Conservation (phyloP, 2,888 invertebrate genomes). For the Ennomos quercinarius region DNA sequence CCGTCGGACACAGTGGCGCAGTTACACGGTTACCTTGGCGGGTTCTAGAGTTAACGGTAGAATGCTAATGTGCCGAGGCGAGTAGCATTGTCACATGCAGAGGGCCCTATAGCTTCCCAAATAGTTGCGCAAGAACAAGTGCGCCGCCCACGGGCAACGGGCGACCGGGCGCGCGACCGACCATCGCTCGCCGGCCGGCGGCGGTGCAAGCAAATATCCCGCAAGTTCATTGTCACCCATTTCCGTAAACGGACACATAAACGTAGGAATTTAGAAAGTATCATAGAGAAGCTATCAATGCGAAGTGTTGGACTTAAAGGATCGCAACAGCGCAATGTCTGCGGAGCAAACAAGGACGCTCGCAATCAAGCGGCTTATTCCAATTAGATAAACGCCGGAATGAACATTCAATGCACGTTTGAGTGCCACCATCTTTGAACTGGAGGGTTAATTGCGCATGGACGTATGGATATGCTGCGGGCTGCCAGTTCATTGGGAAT, state of each 20-base stretch:
- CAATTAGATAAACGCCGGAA: constrained; percentile 44
- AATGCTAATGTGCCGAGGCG: constrained; percentile 74
- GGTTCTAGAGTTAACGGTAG: constrained; percentile 76
- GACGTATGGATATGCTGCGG: constrained; percentile 41
- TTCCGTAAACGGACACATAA: constrained; percentile 40
- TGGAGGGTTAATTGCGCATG: constrained; percentile 42
- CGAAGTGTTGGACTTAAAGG: constrained; percentile 14
- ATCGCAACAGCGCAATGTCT: constrained; percentile 15
- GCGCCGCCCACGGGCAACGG: constrained; percentile 64
- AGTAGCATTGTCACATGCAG: constrained; percentile 63
- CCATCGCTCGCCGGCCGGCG: constrained; percentile 45
- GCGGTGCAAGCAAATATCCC: constrained; percentile 46
- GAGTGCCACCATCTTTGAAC: constrained; percentile 39
- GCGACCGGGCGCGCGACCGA: constrained; percentile 32
- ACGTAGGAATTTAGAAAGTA: constrained; percentile 42
- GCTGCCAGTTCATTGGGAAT: constrained; percentile 35
- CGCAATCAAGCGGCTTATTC: constrained; percentile 38
- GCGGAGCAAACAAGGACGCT: constrained; percentile 37
- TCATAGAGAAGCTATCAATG: constrained; percentile 9
- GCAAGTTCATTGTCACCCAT: constrained; percentile 79
- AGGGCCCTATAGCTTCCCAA: constrained; percentile 62
- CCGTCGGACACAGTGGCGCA: constrained; percentile 31
- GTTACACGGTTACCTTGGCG: constrained; percentile 37
- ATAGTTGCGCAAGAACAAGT: constrained; percentile 76
- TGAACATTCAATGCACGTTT: constrained; percentile 38